Evolutionary conservation across 1,140 invertebrate species (phyloP).

Genomic region (Aphelinus atriplicis): DNA sequence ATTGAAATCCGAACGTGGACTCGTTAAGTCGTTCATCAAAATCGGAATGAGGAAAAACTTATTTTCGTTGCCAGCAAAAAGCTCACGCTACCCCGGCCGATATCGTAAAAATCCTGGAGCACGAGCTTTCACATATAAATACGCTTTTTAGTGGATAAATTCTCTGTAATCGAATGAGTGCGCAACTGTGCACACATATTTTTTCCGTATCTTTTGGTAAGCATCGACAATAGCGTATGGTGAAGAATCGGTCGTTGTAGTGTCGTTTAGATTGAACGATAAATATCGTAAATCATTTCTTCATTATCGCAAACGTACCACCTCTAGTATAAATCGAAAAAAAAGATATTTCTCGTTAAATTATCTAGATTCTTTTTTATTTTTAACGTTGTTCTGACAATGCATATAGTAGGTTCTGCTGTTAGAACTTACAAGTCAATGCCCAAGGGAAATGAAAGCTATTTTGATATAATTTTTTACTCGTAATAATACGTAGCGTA

Average conservation of each 20-base stretch:
- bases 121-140: background rate
- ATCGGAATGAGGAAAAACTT: background rate
- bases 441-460: too few relatives aligned
- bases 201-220: background rate
- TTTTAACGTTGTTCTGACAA: too few relatives aligned
- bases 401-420: too few relatives aligned
- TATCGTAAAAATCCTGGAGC: background rate
- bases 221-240: background rate
- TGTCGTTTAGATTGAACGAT: background rate
- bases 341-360: too few relatives aligned
- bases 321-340: background rate
- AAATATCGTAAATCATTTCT: background rate
- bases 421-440: too few relatives aligned
- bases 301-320: background rate
- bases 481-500: too few relatives aligned
- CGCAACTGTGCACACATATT: background rate
- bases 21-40: background rate
- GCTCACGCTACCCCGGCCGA: background rate
- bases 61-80: background rate
- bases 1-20: background rate
- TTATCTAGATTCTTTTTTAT: too few relatives aligned
- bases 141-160: background rate
- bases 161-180: conserved; percentile 1
- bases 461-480: too few relatives aligned
- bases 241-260: conserved; percentile 3